These are phyloP conservation scores for Ariolimax columbianus DNA, from an alignment of 2,888 invertebrate genomes.

Conservation along the genomic window DNA sequence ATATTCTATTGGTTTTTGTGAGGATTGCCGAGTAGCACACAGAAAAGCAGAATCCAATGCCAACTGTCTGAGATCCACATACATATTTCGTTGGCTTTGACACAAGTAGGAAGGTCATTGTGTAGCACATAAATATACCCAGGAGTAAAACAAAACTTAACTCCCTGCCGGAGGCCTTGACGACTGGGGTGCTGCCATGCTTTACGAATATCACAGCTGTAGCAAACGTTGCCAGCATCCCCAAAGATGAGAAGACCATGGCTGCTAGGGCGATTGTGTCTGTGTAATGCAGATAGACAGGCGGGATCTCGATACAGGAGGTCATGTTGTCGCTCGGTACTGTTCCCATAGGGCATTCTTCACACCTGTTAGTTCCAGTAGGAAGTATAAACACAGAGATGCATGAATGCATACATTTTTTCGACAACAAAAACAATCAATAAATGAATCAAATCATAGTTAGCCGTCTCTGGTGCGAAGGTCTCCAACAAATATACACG, in stretches of 20 bases:
- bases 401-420: too few relatives aligned
- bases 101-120: slow-evolving; percentile 78
- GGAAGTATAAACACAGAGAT: not conserved
- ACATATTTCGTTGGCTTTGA: slow-evolving; percentile 75
- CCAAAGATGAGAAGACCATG: slow-evolving; percentile 83
- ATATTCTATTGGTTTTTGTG: slow-evolving; percentile 79
- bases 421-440: too few relatives aligned
- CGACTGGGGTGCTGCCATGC: slow-evolving; percentile 78
- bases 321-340: slow-evolving; percentile 88
- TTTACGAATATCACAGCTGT: slow-evolving; percentile 77
- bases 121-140: slow-evolving; percentile 77
- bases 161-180: slow-evolving; percentile 80
- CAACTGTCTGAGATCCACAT: slow-evolving; percentile 78
- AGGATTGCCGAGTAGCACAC: slow-evolving; percentile 79
- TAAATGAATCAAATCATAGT: too few relatives aligned
- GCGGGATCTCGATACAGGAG: slow-evolving; percentile 78
- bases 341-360: slow-evolving; percentile 88
- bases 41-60: slow-evolving; percentile 79
- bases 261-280: slow-evolving; percentile 96
- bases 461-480: too few relatives aligned
- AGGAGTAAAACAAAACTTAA: slow-evolving; percentile 78
- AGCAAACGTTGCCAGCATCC: slow-evolving; percentile 76
- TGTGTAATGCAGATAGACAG: slow-evolving; percentile 81
- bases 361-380: slow-evolving; percentile 83
- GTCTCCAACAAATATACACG: too few relatives aligned